Conservation (phyloP, 2,797 vertebrate species). For the Hypotaenidia philippensis region DNA sequence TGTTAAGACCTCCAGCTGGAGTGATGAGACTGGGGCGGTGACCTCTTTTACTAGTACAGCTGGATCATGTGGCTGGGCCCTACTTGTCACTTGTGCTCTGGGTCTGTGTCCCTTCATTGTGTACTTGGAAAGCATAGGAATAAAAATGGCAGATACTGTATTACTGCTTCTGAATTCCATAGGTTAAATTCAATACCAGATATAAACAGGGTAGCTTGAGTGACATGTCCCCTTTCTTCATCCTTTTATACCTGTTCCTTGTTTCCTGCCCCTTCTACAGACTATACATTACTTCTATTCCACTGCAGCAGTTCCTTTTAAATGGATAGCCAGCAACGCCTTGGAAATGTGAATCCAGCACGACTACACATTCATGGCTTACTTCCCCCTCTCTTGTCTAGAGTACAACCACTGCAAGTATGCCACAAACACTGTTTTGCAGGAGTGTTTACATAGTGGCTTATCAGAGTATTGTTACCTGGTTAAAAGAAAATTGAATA, state of each 20-base stretch:
- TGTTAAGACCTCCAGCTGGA: neutral
- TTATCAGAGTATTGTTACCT: neutral
- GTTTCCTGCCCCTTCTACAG: neutral
- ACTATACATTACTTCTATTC: neutral
- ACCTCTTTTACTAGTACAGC: neutral
- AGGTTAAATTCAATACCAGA: neutral
- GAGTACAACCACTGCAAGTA: neutral
- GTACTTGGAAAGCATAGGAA: neutral
- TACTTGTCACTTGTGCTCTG: neutral
- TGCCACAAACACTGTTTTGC: neutral
- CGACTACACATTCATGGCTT: neutral
- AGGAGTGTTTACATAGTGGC: neutral
- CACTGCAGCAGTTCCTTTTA: neutral
- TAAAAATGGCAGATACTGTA: neutral
- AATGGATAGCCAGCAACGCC: neutral
- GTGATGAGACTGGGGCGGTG: neutral
- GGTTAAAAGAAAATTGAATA: neutral
- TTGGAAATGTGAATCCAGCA: neutral
- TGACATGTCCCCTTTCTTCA: neutral
- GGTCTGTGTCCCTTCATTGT: neutral
- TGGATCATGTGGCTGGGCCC: neutral
- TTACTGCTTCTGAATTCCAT: neutral
- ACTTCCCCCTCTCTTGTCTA: neutral
- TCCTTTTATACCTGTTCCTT: neutral
- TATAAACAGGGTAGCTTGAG: neutral